Base-by-base conservation (phyloP, 1,140 invertebrate genomes). In the Platyscapa corneri region DNA sequence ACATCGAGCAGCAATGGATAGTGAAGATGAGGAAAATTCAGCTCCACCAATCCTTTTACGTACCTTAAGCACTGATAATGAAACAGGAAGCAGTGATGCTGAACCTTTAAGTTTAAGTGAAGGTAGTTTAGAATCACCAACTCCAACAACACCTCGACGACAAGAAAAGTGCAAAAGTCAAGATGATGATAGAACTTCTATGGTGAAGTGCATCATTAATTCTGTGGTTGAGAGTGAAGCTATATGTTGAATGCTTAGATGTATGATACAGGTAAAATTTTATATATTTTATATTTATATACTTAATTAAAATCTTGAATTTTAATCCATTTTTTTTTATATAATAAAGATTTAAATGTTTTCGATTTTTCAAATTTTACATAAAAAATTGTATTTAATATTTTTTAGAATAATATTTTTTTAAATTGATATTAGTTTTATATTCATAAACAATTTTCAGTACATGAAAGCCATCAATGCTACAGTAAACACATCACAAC, bases 391-490 rank as follows among this genome's bases (percentile, higher is more conserved):
- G 12, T 46, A 46, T 46, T 18, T 10, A 53, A 18, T 12, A 64
- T n/a, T 65, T 42, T 39, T 39, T 27, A 53, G 49, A 67, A 46
- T 77, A 49, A 49, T n/a, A 49, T 56, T 53, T 53, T 46, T 10
- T 56, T 56, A 20, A 56, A 18, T 56, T n/a, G n/a, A n/a, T n/a
- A 53, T 53, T 60, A 27, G 56, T 60, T 60, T 27, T 60, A 60
- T 27, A 60, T 39, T 78, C 32, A 78, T 78, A 14, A 74, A 70
- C 49, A 8, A 72, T 56, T 92, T 94, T 76, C 92, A 98, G 96
- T 98, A 98, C 88, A 98, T 98, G 96, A 97, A 98, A 92, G 97
- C 97, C 0, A 96, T 98, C 82, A 97, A 97, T 92, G 96, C 97
- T 0, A 97, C 97, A 20, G 93, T 97, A 34, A 96, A 95, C 32